Percentiles rank a stretch among this genome's conserved stretches.
Evolutionary conservation across 2,113 vertebrate species (phyloP).

Genomic region (Hippocampus mohnikei): DNA sequence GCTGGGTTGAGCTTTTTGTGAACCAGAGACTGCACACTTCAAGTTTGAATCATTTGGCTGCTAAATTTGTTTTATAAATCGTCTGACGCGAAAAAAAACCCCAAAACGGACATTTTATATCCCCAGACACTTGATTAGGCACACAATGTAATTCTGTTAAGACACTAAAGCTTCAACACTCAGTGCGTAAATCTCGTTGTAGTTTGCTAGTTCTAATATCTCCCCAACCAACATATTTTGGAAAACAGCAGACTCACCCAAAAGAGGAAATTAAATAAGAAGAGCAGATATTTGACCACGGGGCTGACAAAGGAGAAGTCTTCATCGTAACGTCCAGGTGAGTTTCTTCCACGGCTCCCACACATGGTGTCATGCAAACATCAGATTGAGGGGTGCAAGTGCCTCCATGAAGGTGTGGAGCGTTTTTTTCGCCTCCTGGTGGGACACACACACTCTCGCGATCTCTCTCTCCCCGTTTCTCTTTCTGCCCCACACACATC

Average conservation of each 20-base stretch:
- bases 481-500: not conserved
- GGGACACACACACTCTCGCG: not conserved
- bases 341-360: conserved; percentile 48
- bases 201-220: not conserved
- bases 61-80: not conserved
- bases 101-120: not conserved
- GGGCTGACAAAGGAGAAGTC: conserved; percentile 83
- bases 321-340: conserved; percentile 44
- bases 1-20: not conserved
- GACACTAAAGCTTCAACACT: too few relatives aligned
- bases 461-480: not conserved
- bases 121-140: not conserved
- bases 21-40: not conserved
- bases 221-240: not conserved
- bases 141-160: not conserved
- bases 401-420: not conserved
- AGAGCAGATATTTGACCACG: conserved; percentile 86
- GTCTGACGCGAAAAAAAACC: not conserved
- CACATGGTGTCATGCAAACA: conserved; percentile 62
- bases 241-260: conserved; percentile 81
- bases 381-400: not conserved
- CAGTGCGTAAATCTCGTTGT: too few relatives aligned
- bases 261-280: conserved; percentile 87
- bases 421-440: not conserved
- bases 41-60: conserved; percentile 43